Conservation (phyloP, 1,140 invertebrate genomes). For the Cecropterus lyciades region DNA sequence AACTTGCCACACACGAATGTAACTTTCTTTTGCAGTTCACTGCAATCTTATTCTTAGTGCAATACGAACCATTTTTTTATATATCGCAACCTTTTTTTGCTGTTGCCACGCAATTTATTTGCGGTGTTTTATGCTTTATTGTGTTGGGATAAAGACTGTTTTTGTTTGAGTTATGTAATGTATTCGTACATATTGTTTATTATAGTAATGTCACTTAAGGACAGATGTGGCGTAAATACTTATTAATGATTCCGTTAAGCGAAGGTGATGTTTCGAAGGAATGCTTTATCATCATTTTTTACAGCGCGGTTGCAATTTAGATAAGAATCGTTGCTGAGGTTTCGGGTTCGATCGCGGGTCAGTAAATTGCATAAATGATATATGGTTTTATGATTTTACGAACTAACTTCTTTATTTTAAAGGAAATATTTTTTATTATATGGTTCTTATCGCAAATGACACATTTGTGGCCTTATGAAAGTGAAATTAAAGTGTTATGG, state of each 20-base stretch:
- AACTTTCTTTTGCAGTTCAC: slow-evolving; percentile 5
- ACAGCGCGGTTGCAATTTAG: slow-evolving; percentile 33
- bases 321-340: slow-evolving; percentile 25
- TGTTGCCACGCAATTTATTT: background rate
- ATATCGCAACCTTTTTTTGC: background rate
- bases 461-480: slow-evolving; percentile 23
- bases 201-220: slow-evolving; percentile 45
- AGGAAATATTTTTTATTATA: slow-evolving; percentile 24
- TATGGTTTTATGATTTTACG: slow-evolving; percentile 30
- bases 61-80: slow-evolving; percentile 18
- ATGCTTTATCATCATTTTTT: slow-evolving; percentile 32
- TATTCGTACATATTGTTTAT: slow-evolving; percentile 34
- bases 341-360: slow-evolving; percentile 20
- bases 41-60: background rate
- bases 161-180: slow-evolving; percentile 8
- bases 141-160: background rate
- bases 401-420: slow-evolving; percentile 15
- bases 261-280: slow-evolving; percentile 30
- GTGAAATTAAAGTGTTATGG: slow-evolving; percentile 7
- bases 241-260: slow-evolving; percentile 45
- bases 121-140: slow-evolving; percentile 7
- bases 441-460: slow-evolving; percentile 25
- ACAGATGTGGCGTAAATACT: slow-evolving; percentile 49
- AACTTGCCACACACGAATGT: slow-evolving; percentile 36
- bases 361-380: slow-evolving; percentile 35